Evolutionary conservation across 2,888 invertebrate species (phyloP).

Genomic region (Hydrotaea cyrtoneurina): DNA sequence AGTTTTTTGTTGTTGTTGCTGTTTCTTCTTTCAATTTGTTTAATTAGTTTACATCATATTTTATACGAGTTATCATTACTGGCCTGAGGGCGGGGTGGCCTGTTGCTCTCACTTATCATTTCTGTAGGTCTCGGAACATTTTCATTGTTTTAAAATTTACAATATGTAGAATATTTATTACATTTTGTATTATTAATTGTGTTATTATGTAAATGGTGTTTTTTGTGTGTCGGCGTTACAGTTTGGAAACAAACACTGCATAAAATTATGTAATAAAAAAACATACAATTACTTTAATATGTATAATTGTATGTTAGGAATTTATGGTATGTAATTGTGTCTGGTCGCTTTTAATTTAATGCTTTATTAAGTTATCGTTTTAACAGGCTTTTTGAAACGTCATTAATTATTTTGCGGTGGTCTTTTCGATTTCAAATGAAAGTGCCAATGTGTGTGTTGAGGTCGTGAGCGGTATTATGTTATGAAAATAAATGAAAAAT

Average conservation of each 20-base stretch:
- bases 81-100: not conserved
- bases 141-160: not conserved
- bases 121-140: no score
- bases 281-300: not conserved
- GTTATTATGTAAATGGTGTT: not conserved
- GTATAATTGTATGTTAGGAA: not conserved
- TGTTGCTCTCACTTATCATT: no score
- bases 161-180: not conserved
- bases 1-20: no score
- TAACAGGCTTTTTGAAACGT: no score
- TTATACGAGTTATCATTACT: not conserved
- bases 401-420: no score
- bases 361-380: not conserved
- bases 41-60: constrained; percentile 30
- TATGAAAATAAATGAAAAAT: no score
- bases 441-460: no score
- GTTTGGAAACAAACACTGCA: not conserved
- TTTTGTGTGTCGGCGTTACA: not conserved
- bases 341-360: not conserved
- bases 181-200: not conserved
- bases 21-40: constrained; percentile 3
- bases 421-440: no score
- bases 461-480: no score
- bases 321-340: not conserved
- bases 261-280: not conserved